Conservation (phyloP, 1,140 invertebrate genomes). For the Trichonephila inaurata region DNA sequence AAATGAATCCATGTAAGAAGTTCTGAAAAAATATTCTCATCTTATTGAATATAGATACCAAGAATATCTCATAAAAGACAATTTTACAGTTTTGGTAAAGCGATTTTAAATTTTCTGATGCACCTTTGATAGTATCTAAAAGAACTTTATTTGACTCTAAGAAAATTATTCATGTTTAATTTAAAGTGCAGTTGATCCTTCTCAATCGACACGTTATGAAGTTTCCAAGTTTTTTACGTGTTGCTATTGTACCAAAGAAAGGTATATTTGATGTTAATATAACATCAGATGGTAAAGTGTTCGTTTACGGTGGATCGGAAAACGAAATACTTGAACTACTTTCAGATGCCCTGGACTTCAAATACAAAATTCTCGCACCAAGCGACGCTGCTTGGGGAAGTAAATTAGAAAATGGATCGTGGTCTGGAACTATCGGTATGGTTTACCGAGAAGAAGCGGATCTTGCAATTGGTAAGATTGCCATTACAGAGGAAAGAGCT, state of each 20-base stretch:
- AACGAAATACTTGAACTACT: background rate
- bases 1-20: too few relatives aligned
- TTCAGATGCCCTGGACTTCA: background rate
- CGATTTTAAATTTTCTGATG: too few relatives aligned
- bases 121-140: too few relatives aligned
- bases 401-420: background rate
- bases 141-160: too few relatives aligned
- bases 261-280: slow-evolving; percentile 25
- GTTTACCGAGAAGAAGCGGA: slow-evolving; percentile 45
- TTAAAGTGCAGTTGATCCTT: too few relatives aligned
- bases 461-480: background rate
- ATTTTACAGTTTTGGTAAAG: too few relatives aligned
- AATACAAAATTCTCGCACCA: slow-evolving; percentile 13
- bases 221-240: slow-evolving; percentile 37
- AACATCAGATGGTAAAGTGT: background rate
- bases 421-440: slow-evolving; percentile 56
- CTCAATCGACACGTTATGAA: background rate
- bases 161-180: too few relatives aligned
- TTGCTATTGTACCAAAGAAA: slow-evolving; percentile 29
- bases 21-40: too few relatives aligned
- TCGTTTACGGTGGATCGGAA: background rate
- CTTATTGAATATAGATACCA: too few relatives aligned
- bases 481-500: background rate
- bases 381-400: slow-evolving; percentile 22
- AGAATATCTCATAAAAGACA: too few relatives aligned